A percentile compares a stretch with the other conserved stretches of the same genome.
phyloP scores from a whole-genome alignment of 2,888 invertebrate species.

The Ischnura elegans region DNA sequence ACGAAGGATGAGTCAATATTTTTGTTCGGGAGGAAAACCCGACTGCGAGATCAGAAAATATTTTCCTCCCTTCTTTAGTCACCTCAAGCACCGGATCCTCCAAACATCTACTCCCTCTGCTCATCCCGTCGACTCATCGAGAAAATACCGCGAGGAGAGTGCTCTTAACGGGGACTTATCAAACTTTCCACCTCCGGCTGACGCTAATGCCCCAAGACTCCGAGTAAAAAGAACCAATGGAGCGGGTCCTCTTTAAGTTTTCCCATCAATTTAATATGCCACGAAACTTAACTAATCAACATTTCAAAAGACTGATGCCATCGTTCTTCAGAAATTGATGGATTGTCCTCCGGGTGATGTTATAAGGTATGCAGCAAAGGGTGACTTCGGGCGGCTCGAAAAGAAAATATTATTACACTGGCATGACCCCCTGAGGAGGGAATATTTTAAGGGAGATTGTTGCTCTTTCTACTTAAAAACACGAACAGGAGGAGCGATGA shows the following conservation, averaged over 20 bases:
- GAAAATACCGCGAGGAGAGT: not conserved
- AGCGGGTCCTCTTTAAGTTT: conserved; percentile 47
- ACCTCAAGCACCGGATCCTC: not conserved
- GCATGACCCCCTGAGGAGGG: not conserved
- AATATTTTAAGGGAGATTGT: not conserved
- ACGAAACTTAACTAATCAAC: conserved; percentile 57
- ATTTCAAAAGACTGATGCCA: conserved; percentile 63
- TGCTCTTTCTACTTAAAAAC: not conserved
- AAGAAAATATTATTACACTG: not conserved
- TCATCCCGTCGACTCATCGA: not conserved
- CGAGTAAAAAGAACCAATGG: not conserved
- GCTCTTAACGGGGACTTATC: not conserved
- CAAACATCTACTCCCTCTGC: not conserved
- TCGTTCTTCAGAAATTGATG: conserved; percentile 43
- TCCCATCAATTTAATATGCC: conserved; percentile 61
- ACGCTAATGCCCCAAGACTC: conserved; percentile 2
- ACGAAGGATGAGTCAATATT: conserved; percentile 34
- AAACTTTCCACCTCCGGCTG: conserved; percentile 35
- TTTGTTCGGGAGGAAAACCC: not conserved
- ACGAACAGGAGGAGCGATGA: not conserved
- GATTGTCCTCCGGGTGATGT: not conserved
- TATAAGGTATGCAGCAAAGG: not conserved
- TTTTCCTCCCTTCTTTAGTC: not conserved
- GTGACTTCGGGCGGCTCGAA: not conserved
- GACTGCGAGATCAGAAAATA: not conserved